Evolutionary conservation across 2,797 vertebrate genomes (phyloP).

Genomic region (Calcarius lapponicus): DNA sequence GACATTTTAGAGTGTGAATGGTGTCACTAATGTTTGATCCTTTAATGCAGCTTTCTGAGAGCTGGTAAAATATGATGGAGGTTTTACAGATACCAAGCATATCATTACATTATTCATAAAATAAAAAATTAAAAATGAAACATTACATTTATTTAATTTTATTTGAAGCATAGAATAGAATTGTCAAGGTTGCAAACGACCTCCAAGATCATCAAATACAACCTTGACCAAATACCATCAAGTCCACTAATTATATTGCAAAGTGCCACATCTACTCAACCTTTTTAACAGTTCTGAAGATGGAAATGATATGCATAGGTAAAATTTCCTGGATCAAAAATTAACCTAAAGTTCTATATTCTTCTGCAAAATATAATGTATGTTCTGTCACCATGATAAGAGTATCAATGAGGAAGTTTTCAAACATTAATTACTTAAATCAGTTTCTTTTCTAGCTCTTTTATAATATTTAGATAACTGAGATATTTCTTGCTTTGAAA

Average conservation of each 20-base stretch:
- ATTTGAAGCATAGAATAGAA: background rate
- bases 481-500: background rate
- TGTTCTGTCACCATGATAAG: background rate
- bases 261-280: background rate
- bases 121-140: background rate
- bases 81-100: background rate
- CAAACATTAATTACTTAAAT: background rate
- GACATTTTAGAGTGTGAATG: background rate
- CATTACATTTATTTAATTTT: background rate
- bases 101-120: background rate
- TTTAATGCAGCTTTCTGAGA: background rate
- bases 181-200: background rate
- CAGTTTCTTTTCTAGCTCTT: background rate
- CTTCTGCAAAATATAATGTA: background rate
- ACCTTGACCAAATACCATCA: background rate
- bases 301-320: background rate
- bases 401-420: background rate
- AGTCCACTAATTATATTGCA: accelerated
- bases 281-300: background rate
- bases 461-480: background rate
- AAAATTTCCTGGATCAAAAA: background rate
- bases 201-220: background rate
- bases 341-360: background rate
- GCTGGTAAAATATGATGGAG: background rate
- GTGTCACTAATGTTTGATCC: background rate